A percentile compares a stretch with the other conserved stretches of the same genome.
Evolutionary conservation across 2,888 invertebrate genomes (phyloP).

Genomic region (Rotaria socialis): DNA sequence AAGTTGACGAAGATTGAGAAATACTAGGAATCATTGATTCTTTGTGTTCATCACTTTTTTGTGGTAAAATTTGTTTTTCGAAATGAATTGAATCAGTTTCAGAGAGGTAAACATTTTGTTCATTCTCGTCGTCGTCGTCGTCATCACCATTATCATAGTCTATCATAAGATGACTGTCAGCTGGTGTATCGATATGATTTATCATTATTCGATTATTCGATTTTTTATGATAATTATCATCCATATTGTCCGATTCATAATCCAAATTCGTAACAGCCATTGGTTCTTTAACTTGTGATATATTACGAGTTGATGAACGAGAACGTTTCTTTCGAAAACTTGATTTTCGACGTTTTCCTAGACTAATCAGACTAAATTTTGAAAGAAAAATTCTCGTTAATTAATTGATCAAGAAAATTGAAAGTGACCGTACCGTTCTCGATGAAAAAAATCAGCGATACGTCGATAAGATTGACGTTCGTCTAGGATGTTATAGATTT

Average conservation of each 20-base stretch:
- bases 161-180: too few relatives aligned
- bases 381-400: not conserved
- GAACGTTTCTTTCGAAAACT: not conserved
- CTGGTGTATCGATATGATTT: not conserved
- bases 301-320: not conserved
- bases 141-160: too few relatives aligned
- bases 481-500: not conserved
- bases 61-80: too few relatives aligned
- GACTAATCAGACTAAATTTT: not conserved
- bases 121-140: not conserved
- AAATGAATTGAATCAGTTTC: too few relatives aligned
- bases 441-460: not conserved
- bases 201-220: not conserved
- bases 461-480: not conserved
- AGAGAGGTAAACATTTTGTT: not conserved
- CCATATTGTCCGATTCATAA: not conserved
- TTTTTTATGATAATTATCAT: not conserved
- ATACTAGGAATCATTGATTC: not conserved
- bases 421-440: not conserved
- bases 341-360: not conserved
- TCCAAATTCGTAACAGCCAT: not conserved
- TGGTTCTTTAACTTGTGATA: not conserved
- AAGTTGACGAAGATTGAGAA: not conserved
- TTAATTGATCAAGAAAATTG: too few relatives aligned
- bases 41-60: not conserved